Percentiles rank a stretch among this genome's conserved stretches.
Evolutionary conservation across 64 coral and sea anemone species (phyloP).

Genomic region (Pachyseris speciosa): DNA sequence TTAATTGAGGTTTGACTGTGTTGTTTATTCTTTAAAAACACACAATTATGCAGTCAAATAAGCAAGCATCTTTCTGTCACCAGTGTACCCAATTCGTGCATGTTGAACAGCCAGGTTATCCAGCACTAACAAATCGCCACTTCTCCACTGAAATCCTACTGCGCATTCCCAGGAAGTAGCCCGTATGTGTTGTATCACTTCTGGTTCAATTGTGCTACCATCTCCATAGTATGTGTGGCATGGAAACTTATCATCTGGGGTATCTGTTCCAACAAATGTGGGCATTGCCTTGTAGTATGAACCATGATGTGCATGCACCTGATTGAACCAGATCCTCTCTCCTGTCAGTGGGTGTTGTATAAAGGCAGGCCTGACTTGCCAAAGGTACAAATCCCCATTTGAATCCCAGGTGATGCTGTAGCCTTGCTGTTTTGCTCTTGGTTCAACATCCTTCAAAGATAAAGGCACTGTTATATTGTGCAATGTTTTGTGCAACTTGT

Average conservation of each 20-base stretch:
- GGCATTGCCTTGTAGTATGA: constrained; percentile 31
- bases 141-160: constrained; percentile 58
- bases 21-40: no score
- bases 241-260: constrained; percentile 14
- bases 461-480: not conserved
- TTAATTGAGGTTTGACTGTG: no score
- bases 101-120: constrained; percentile 50
- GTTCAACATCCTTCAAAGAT: not conserved
- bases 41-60: not conserved
- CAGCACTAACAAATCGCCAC: constrained; percentile 22
- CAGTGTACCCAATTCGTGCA: constrained; percentile 17
- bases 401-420: not conserved
- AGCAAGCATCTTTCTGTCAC: constrained; percentile 36
- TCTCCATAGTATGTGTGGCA: constrained; percentile 34
- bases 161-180: constrained; percentile 39
- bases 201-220: constrained; percentile 50
- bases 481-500: no score
- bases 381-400: not conserved
- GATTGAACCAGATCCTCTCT: constrained; percentile 54
- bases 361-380: not conserved
- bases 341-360: constrained; percentile 15
- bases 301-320: not conserved
- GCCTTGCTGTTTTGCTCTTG: not conserved
- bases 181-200: constrained; percentile 53
- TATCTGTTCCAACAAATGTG: not conserved